Conservation (phyloP, 2,888 invertebrate genomes). For the Apodemia duryi region DNA sequence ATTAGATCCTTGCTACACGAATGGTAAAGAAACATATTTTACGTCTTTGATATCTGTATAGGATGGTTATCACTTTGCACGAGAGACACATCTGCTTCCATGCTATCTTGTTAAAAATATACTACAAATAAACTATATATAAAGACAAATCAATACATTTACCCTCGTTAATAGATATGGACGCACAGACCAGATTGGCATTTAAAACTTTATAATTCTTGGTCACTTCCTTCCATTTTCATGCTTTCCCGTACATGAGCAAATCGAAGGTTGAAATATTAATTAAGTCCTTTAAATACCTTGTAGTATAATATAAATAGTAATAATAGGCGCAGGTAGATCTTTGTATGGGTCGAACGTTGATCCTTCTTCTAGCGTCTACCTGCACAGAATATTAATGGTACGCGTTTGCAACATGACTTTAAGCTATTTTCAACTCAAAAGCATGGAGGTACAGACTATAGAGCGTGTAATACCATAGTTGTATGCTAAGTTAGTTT, state of each 20-base stretch:
- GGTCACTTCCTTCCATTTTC: constrained; percentile 1
- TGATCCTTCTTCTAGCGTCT: constrained; percentile 36
- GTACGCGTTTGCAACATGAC: constrained; percentile 33
- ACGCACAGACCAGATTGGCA: too few species aligned
- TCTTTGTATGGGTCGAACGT: constrained; percentile 38
- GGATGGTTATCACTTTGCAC: too few species aligned
- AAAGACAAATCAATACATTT: too few species aligned
- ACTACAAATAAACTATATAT: too few species aligned
- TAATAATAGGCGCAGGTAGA: constrained; percentile 21
- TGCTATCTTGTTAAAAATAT: too few species aligned
- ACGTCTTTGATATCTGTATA: too few species aligned
- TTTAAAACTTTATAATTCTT: not conserved
- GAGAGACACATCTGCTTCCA: too few species aligned
- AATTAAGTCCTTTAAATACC: constrained; percentile 19
- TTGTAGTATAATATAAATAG: too few species aligned
- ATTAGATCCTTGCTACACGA: too few species aligned
- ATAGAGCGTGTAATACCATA: constrained; percentile 21
- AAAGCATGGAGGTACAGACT: constrained; percentile 21
- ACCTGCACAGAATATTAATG: constrained; percentile 44
- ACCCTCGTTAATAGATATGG: too few species aligned
- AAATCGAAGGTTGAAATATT: constrained; percentile 2
- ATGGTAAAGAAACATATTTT: too few species aligned
- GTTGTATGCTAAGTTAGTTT: not conserved
- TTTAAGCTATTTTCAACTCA: constrained; percentile 39
- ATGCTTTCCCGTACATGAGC: not conserved